Percentiles rank a stretch among this genome's conserved stretches.
Conservation (phyloP, 2,113 vertebrate genomes). For the Urocolius indicus region DNA sequence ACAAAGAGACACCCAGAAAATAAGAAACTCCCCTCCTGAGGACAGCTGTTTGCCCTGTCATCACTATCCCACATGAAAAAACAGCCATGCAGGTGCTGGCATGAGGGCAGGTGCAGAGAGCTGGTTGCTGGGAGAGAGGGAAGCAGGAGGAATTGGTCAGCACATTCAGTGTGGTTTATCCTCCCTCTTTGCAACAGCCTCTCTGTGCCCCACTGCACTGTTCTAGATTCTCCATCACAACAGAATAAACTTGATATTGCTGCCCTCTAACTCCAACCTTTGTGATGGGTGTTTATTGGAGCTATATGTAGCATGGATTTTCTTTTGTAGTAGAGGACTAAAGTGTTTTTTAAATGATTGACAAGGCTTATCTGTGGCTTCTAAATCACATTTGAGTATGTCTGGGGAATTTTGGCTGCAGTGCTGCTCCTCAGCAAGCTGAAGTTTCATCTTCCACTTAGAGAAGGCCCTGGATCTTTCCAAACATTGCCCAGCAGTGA, state of each 20-base stretch:
- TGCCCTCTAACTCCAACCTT: neutral
- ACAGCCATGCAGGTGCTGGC: neutral
- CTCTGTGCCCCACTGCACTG: slow-evolving; percentile 3
- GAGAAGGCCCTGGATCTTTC: slow-evolving; percentile 58
- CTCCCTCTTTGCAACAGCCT: neutral
- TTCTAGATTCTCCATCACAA: slow-evolving; percentile 48
- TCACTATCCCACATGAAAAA: neutral
- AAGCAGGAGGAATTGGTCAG: neutral
- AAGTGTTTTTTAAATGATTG: slow-evolving; percentile 23
- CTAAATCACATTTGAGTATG: slow-evolving; percentile 26
- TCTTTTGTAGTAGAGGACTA: neutral
- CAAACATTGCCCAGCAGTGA: slow-evolving; percentile 54
- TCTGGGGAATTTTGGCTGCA: slow-evolving; percentile 12
- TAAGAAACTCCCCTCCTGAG: neutral
- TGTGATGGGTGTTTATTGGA: slow-evolving; percentile 18
- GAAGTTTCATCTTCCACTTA: slow-evolving; percentile 36
- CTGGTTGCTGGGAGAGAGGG: neutral
- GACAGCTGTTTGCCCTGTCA: slow-evolving; percentile 5
- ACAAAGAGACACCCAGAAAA: neutral
- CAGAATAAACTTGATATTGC: slow-evolving; percentile 18
- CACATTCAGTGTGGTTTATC: neutral
- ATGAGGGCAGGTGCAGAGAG: neutral
- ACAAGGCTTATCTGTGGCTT: neutral
- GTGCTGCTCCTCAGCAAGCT: slow-evolving; percentile 20
- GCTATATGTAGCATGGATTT: neutral